phyloP scores from a whole-genome alignment of 2,113 vertebrate genomes.

The Ageneiosus marmoratus region DNA sequence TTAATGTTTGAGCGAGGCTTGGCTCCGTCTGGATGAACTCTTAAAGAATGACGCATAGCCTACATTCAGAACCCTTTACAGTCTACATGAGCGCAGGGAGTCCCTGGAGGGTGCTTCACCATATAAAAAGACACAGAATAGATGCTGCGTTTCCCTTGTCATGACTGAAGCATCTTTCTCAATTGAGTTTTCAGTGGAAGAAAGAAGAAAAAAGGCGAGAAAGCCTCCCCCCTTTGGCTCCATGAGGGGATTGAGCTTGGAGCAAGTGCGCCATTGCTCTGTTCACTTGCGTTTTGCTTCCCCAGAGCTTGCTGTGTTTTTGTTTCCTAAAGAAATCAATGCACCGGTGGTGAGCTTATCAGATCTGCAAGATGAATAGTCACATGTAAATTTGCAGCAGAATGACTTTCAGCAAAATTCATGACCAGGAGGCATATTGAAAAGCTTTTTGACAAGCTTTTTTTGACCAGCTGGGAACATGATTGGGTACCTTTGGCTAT shows the following conservation, averaged over 20 bases:
- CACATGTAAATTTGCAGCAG: background rate
- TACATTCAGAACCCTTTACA: constrained; percentile 37
- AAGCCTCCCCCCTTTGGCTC: background rate
- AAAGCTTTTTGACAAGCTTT: background rate
- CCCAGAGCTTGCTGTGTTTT: background rate
- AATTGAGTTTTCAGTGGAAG: constrained; percentile 11
- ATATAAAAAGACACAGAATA: constrained; percentile 8
- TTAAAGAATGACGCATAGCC: constrained; percentile 36
- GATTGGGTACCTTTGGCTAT: background rate
- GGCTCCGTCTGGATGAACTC: constrained; percentile 25
- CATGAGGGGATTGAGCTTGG: background rate
- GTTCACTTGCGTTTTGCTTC: background rate
- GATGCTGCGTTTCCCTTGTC: constrained; percentile 26
- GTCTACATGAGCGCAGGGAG: constrained; percentile 11
- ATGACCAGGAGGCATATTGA: background rate
- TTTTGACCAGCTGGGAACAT: background rate
- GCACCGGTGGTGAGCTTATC: background rate
- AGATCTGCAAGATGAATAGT: background rate
- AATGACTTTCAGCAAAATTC: background rate
- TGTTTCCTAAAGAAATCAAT: background rate
- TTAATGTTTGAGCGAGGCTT: background rate
- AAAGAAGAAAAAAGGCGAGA: background rate
- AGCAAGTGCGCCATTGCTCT: background rate
- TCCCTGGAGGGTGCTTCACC: constrained; percentile 31
- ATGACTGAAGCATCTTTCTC: constrained; percentile 32